These are phyloP conservation scores for Leptinotarsa juncta DNA, from an alignment of 2,888 invertebrate species.

Conservation along the genomic window DNA sequence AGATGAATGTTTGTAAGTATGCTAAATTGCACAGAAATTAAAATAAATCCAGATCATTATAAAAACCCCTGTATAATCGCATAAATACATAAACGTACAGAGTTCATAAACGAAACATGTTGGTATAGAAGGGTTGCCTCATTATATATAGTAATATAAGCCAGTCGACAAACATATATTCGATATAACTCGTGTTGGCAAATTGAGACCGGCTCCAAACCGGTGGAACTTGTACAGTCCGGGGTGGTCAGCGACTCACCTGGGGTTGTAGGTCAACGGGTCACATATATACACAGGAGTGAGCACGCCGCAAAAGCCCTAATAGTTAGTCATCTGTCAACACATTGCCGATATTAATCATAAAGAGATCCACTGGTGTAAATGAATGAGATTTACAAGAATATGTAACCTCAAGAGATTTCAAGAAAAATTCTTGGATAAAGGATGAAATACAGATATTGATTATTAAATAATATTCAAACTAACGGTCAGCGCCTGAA, in stretches of 20 bases:
- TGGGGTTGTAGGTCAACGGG: conserved; percentile 58
- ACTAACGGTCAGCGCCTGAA: conserved; percentile 11
- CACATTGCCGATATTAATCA: conserved; percentile 67
- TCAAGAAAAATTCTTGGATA: background rate
- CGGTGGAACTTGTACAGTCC: conserved; percentile 55
- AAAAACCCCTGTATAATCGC: too few species aligned
- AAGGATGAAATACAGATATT: background rate
- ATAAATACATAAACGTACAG: background rate
- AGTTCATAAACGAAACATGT: conserved; percentile 8
- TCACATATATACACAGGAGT: conserved; percentile 63
- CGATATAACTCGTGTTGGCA: conserved; percentile 58
- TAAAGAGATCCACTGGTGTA: conserved; percentile 47
- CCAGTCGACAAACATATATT: conserved; percentile 31
- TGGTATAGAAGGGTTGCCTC: background rate
- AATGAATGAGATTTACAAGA: conserved; percentile 25
- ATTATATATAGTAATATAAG: conserved; percentile 21
- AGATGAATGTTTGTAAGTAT: too few species aligned
- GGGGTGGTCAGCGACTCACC: conserved; percentile 60
- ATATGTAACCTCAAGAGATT: background rate
- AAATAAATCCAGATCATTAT: too few species aligned
- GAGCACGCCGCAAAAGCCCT: conserved; percentile 66
- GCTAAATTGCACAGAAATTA: too few species aligned
- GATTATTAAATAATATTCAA: background rate
- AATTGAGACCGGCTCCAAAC: conserved; percentile 57
- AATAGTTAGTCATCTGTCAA: conserved; percentile 66